phyloP scores from a whole-genome alignment of 2,113 vertebrate species.

The Martes martes region DNA sequence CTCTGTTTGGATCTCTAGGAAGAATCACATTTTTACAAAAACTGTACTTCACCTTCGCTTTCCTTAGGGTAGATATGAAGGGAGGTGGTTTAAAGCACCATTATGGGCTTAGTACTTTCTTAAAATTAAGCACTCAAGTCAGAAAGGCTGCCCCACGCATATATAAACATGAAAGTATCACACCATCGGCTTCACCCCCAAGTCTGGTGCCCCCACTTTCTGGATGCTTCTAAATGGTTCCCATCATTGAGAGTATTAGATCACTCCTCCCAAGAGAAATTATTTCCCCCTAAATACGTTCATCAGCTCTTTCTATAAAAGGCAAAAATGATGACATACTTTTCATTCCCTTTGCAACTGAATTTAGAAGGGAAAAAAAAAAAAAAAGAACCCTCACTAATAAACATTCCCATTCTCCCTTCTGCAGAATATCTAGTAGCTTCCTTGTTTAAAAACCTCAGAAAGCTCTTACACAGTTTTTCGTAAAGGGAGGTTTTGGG shows the following conservation, averaged over 20 bases:
- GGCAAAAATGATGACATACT: not conserved
- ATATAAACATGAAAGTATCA: not conserved
- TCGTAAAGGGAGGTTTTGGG: not conserved
- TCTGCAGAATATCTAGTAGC: not conserved
- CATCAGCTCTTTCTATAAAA: constrained; percentile 26
- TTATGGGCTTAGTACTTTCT: not conserved
- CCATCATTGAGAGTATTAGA: not conserved
- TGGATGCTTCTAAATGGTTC: not conserved
- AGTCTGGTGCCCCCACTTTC: not conserved
- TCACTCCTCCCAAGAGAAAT: not conserved
- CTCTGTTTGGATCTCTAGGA: not conserved
- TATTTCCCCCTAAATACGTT: not conserved
- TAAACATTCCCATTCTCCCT: not conserved
- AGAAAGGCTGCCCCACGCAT: not conserved
- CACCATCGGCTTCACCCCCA: not conserved
- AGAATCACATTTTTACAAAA: not conserved
- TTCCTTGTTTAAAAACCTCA: not conserved
- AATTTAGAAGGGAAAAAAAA: constrained; percentile 11
- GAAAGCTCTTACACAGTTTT: not conserved
- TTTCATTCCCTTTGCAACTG: not conserved
- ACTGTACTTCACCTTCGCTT: not conserved
- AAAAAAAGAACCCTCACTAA: constrained; percentile 4
- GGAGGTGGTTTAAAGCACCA: not conserved
- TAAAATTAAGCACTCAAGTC: not conserved
- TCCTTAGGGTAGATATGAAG: not conserved